Evolutionary conservation across 2,797 vertebrate genomes (phyloP).

Genomic region (Oryzias dopingdopingensis): DNA sequence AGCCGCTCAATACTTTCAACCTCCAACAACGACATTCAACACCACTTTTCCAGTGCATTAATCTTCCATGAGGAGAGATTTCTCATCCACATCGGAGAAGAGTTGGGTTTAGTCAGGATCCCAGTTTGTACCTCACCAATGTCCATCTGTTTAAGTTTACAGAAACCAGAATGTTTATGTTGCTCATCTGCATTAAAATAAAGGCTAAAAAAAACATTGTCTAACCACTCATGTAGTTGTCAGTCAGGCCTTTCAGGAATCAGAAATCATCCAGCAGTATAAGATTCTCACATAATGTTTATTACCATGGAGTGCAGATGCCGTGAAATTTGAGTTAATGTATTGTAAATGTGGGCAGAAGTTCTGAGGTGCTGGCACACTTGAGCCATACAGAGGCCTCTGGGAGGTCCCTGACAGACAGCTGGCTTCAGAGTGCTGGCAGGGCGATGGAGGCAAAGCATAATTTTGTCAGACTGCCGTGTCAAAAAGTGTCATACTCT

Average conservation of each 20-base stretch:
- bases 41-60: conserved; percentile 76
- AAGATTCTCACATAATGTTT: conserved; percentile 39
- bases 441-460: conserved; percentile 84
- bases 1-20: conserved; percentile 76
- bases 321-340: conserved; percentile 43
- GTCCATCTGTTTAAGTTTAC: conserved; percentile 55
- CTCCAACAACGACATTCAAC: conserved; percentile 80
- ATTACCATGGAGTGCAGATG: conserved; percentile 37
- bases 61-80: conserved; percentile 77
- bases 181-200: conserved; percentile 32
- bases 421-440: conserved; percentile 80
- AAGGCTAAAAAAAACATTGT: conserved; percentile 35
- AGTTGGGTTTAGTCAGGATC: conserved; percentile 61
- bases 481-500: conserved; percentile 94
- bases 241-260: conserved; percentile 38
- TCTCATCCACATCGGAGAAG: conserved; percentile 63
- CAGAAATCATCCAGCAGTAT: conserved; percentile 36
- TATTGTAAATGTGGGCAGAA: conserved; percentile 39
- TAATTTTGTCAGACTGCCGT: conserved; percentile 90
- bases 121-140: conserved; percentile 54
- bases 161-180: conserved; percentile 51
- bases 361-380: conserved; percentile 41
- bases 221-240: conserved; percentile 15
- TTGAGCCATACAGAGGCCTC: conserved; percentile 56
- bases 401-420: conserved; percentile 80